These are phyloP conservation scores for Pogonomyrmex californicus DNA, from an alignment of 1,140 invertebrate genomes.

Conservation along the genomic window DNA sequence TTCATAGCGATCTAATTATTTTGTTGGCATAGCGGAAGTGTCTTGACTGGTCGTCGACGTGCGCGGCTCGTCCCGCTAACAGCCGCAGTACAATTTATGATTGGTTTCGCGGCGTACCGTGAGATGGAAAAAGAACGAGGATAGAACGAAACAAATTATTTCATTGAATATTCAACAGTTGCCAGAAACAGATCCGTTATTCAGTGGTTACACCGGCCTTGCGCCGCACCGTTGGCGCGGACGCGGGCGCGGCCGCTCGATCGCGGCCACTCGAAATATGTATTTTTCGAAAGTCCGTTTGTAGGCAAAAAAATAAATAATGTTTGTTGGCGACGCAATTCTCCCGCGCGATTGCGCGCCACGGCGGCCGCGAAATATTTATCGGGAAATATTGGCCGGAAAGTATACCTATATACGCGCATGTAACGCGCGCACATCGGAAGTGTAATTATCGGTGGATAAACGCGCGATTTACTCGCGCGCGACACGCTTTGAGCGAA, in stretches of 20 bases:
- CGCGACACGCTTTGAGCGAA: slow-evolving; percentile 29
- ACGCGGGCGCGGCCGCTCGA: not conserved
- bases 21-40: slow-evolving; percentile 18
- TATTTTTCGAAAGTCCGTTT: slow-evolving; percentile 49
- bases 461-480: slow-evolving; percentile 48
- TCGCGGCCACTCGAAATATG: slow-evolving; percentile 49
- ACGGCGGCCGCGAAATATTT: slow-evolving; percentile 52
- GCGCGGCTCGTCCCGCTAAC: slow-evolving; percentile 45
- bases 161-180: slow-evolving; percentile 66
- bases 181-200: slow-evolving; percentile 65
- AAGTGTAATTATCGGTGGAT: slow-evolving; percentile 42
- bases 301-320: slow-evolving; percentile 53
- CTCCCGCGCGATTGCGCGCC: slow-evolving; percentile 40
- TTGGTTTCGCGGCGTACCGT: slow-evolving; percentile 48
- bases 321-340: slow-evolving; percentile 45
- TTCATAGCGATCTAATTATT: slow-evolving; percentile 60
- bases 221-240: slow-evolving; percentile 16
- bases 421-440: not conserved
- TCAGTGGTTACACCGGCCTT: slow-evolving; percentile 57
- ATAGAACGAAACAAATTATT: slow-evolving; percentile 63
- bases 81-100: slow-evolving; percentile 56
- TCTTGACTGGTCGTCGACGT: slow-evolving; percentile 52
- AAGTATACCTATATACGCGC: slow-evolving; percentile 28
- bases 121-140: slow-evolving; percentile 47
- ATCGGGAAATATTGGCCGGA: slow-evolving; percentile 59